Base-by-base conservation (phyloP, 2,888 invertebrate genomes). In the Helleia helle region DNA sequence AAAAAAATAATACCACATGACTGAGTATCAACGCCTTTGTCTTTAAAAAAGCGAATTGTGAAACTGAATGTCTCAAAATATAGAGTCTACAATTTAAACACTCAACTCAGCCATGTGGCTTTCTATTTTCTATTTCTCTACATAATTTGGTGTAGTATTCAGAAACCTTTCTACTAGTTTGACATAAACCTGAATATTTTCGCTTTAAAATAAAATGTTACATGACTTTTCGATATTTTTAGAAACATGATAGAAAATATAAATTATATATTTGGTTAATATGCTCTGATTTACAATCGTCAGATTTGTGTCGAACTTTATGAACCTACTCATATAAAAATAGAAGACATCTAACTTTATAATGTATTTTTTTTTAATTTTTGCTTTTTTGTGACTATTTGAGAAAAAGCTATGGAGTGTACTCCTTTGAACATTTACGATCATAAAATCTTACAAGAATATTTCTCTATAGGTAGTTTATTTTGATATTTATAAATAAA, bases 151-250 rank as follows among this genome's bases (percentile, higher is more conserved):
- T 34, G 34, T 34, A 22, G 22, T 34, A 34, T 34, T 34, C 22
- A 11, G 12, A 34, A 34, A 22, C 22, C 34, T 18, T 22, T 18
- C 22, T 34, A 34, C 15, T 18, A 34, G 11, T 34, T 18, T 34
- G 34, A 34, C 34, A 34, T 34, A 34, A 34, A 34, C 34, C 34
- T 8, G 22, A n/a, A n/a, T n/a, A n/a, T n/a, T n/a, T n/a, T n/a
- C n/a, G n/a, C n/a, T n/a, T n/a, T n/a, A n/a, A n/a, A n/a, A n/a
- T n/a, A n/a, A n/a, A n/a, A 11, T 28, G 27, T 28, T 4, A 13
- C 8, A 24, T 24, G n/a, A 3, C 8, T 28, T 4, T 13, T 28
- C 12, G 7, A 13, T 1, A 13, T 13, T 29, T 8, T 14, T 14
- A 1, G 14, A n/a, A 11, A 2, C 4, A 8, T 14, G 8, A 29